Evolutionary conservation across 2,888 invertebrate genomes (phyloP), one percentile per base, ranked within the genome.

Genomic region (Leptopilina syphax): DNA sequence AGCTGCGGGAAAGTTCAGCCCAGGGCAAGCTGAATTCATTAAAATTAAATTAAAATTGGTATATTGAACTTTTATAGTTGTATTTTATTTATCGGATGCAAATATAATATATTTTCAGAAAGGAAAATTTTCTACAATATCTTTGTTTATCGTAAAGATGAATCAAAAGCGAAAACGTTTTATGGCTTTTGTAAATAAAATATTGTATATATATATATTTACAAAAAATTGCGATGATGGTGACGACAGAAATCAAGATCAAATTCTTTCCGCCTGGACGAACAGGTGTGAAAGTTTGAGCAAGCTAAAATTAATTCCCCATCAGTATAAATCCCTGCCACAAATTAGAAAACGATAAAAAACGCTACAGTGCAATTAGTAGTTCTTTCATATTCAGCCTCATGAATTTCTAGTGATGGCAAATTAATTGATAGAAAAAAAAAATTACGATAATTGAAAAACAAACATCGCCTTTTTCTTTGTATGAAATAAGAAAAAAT

Each of bases 251-350:
- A 65, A 65, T 65, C 65, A 65, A 34, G 65, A 65, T 65, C 65
- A 65, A 60, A 18, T 80, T 77, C 44, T 82, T 82, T 82, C 76
- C 83, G 78, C 81, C 67, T 68, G 83, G 70, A 80, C 77, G 81
- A 79, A 70, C 82, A 83, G 79, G 77, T 73, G 84, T 83, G 84
- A 84, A 84, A 84, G 84, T 84, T 80, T 81, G 63, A 79, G 76
- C 78, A 50, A 78, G 65, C 77, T 63, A 60, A 80, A 76, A 77
- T 77, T 77, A 82, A 78, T 81, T 34, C 34, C 34, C 34, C 34
- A 34, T 34, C 34, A 8, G 8, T 44, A 44, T 44, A 7, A 44
- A 44, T 81, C 65, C 41, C 65, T 13, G 34, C 65, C 41, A 65
- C 12, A 65, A 27, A 34, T 27, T 10, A 65, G 70, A 78, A 79